Evolutionary conservation across 2,113 vertebrate species (phyloP).

Genomic region (Capra hircus): DNA sequence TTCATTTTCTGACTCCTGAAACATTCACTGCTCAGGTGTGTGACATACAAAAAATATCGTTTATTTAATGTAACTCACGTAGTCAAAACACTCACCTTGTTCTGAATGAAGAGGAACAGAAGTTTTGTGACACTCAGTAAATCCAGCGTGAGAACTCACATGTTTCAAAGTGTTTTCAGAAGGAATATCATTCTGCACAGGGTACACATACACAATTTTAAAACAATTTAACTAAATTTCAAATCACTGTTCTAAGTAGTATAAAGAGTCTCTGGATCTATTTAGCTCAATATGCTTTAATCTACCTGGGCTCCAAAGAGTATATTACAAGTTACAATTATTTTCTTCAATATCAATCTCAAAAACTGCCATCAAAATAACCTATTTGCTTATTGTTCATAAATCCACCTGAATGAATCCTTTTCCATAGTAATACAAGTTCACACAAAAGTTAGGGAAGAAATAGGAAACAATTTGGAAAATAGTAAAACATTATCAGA

Average conservation of each 20-base stretch:
- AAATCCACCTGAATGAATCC: neutral
- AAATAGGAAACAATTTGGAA: neutral
- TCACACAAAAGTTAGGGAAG: neutral
- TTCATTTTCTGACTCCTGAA: neutral
- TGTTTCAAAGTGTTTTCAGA: constrained; percentile 83
- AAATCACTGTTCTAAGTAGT: neutral
- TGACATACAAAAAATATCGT: constrained; percentile 6
- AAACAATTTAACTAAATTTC: constrained; percentile 17
- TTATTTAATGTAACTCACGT: neutral
- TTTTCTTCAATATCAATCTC: neutral
- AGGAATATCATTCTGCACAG: constrained; percentile 74
- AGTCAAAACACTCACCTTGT: constrained; percentile 80
- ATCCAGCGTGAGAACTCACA: constrained; percentile 88
- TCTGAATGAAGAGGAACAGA: constrained; percentile 84
- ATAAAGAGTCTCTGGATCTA: neutral
- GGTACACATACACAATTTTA: constrained; percentile 5
- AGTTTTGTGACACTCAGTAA: constrained; percentile 84
- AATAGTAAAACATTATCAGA: neutral
- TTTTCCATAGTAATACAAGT: neutral
- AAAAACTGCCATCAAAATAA: neutral
- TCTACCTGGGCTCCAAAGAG: neutral
- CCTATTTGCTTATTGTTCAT: neutral
- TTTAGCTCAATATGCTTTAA: neutral
- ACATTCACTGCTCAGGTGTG: neutral
- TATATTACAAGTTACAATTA: neutral